Conservation (phyloP, 2,797 vertebrate species). For the Alca torda region DNA sequence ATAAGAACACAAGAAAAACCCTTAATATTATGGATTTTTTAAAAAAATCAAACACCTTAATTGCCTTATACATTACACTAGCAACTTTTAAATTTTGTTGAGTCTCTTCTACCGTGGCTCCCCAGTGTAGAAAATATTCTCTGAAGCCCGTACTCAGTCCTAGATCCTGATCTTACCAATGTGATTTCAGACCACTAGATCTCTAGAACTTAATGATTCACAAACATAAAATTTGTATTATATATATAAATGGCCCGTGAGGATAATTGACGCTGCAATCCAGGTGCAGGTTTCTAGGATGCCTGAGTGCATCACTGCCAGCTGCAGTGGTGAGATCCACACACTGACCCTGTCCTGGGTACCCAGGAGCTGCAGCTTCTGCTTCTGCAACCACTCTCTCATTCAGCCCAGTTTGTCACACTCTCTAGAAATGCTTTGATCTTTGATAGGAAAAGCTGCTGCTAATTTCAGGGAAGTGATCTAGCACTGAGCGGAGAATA, state of each 20-base stretch:
- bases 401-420: rapidly evolving
- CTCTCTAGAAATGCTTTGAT: not conserved
- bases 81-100: not conserved
- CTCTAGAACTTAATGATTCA: not conserved
- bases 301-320: rapidly evolving
- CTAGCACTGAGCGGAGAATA: not conserved
- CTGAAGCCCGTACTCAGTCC: not conserved
- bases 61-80: not conserved
- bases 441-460: not conserved
- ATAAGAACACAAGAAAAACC: not conserved
- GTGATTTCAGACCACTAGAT: not conserved
- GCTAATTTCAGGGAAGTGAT: not conserved
- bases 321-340: not conserved
- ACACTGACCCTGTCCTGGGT: rapidly evolving
- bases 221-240: no score
- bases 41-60: not conserved
- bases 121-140: not conserved
- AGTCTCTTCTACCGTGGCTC: not conserved
- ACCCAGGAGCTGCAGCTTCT: not conserved
- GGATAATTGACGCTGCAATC: rapidly evolving
- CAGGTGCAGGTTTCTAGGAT: not conserved
- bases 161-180: not conserved
- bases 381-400: not conserved
- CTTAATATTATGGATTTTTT: not conserved
- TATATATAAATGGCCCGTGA: rapidly evolving